A percentile compares a stretch with the other conserved stretches of the same genome.
phyloP scores from a whole-genome alignment of 2,113 vertebrate genomes.

The Carassius auratus region DNA sequence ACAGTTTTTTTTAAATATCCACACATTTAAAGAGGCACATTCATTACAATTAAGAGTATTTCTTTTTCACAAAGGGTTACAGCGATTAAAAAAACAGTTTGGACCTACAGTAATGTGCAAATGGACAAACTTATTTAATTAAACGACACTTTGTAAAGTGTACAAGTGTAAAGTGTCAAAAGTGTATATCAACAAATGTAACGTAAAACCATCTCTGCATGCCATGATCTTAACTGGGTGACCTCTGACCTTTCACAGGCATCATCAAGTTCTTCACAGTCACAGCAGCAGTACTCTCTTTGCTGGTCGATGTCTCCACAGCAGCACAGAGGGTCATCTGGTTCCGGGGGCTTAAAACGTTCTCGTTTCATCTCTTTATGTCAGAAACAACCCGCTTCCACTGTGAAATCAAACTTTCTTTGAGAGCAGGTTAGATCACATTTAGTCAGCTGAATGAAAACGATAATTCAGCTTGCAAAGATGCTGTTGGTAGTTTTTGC shows the following conservation, averaged over 20 bases:
- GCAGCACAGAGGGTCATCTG: slow-evolving; percentile 84
- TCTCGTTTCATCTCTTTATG: slow-evolving; percentile 70
- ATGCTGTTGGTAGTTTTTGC: not conserved
- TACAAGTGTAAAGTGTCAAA: not conserved
- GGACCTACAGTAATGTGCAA: not conserved
- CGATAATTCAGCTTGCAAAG: not conserved
- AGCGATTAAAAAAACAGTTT: too few relatives aligned
- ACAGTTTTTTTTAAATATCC: not conserved
- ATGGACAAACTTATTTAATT: not conserved
- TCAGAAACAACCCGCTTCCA: slow-evolving; percentile 14
- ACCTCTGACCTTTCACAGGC: slow-evolving; percentile 83
- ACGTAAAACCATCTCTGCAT: not conserved
- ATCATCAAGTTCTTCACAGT: slow-evolving; percentile 89
- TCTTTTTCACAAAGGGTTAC: not conserved
- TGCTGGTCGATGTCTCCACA: slow-evolving; percentile 88
- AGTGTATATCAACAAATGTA: not conserved
- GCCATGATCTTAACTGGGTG: slow-evolving; percentile 39
- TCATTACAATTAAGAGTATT: not conserved
- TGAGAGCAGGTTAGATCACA: not conserved
- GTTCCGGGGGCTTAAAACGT: slow-evolving; percentile 62
- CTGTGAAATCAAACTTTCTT: not conserved
- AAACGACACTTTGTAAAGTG: not conserved
- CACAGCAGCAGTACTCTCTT: slow-evolving; percentile 86
- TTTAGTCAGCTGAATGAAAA: not conserved
- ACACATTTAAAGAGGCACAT: not conserved